phyloP scores from a whole-genome alignment of 2,797 vertebrate genomes.

The Acanthurus lineatus region DNA sequence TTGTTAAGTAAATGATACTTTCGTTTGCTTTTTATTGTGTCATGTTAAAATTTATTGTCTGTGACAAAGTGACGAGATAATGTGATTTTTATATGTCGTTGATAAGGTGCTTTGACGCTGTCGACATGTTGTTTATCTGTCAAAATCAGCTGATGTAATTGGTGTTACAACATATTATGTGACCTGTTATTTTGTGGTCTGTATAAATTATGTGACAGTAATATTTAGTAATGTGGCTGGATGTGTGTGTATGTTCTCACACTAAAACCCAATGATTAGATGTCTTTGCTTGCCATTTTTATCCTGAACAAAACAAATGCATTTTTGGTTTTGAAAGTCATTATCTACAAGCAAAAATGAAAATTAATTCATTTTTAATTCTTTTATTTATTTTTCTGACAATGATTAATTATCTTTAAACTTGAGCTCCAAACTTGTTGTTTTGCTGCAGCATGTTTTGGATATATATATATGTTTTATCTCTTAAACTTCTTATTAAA shows the following conservation, averaged over 20 bases:
- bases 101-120: neutral
- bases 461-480: too few species aligned
- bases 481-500: neutral
- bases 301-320: neutral
- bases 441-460: too few species aligned
- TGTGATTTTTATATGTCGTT: too few species aligned
- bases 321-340: neutral
- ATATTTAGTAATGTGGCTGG: neutral
- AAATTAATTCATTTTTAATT: neutral
- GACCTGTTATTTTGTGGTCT: too few species aligned
- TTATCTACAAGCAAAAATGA: neutral
- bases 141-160: constrained; percentile 23
- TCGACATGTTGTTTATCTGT: neutral
- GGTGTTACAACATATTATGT: neutral
- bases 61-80: neutral
- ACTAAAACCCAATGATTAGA: neutral
- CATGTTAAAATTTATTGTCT: accelerated
- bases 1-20: accelerated
- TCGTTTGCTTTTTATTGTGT: neutral
- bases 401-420: neutral
- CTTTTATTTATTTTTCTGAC: neutral
- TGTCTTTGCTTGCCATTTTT: too few species aligned
- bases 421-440: neutral
- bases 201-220: neutral
- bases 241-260: too few species aligned